These are phyloP conservation scores for Helleia helle DNA, from an alignment of 2,888 invertebrate genomes.

Conservation along the genomic window DNA sequence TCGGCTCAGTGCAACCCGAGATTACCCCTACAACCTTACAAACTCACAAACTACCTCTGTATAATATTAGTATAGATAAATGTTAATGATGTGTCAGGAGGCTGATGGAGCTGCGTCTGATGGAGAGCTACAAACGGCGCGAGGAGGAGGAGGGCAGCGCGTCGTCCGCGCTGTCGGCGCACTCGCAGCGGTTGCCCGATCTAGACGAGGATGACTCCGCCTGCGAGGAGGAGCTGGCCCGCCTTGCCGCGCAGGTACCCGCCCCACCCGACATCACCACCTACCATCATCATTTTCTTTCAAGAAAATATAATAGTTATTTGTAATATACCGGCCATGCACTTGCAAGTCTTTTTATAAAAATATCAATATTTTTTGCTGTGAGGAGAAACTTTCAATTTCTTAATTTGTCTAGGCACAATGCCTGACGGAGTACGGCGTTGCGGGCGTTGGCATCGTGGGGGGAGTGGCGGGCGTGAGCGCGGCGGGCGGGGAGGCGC, in stretches of 20 bases:
- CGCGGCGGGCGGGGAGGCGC: slow-evolving; percentile 14
- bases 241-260: slow-evolving; percentile 79
- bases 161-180: slow-evolving; percentile 93
- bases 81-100: slow-evolving; percentile 62
- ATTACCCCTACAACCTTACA: too few species aligned
- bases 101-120: slow-evolving; percentile 75
- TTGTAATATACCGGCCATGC: too few species aligned
- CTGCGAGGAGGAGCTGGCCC: slow-evolving; percentile 88
- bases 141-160: slow-evolving; percentile 88
- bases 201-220: slow-evolving; percentile 91
- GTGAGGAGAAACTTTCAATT: too few species aligned
- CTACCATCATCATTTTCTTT: too few species aligned
- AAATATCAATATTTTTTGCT: too few species aligned
- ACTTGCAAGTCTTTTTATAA: too few species aligned
- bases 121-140: slow-evolving; percentile 64
- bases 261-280: neutral
- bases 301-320: too few species aligned
- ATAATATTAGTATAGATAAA: too few species aligned
- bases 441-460: slow-evolving; percentile 25
- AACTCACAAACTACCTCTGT: too few species aligned
- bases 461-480: slow-evolving; percentile 22
- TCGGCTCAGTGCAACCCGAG: too few species aligned
- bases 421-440: slow-evolving; percentile 24
- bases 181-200: slow-evolving; percentile 95
- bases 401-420: slow-evolving; percentile 26